Base-by-base conservation (phyloP, 2,113 vertebrate genomes). In the Nycticryphes semicollaris region DNA sequence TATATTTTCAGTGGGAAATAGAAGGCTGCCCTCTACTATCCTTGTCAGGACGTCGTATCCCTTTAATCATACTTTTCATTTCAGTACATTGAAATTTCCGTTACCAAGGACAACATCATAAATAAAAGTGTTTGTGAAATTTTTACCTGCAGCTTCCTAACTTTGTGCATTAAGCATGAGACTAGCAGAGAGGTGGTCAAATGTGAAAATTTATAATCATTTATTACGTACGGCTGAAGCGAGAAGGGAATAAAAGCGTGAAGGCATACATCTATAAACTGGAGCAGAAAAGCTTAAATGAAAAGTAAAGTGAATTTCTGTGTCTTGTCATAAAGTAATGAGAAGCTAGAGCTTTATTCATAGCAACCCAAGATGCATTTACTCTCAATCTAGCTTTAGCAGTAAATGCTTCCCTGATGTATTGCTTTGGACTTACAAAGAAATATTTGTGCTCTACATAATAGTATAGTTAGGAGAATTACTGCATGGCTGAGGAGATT, bases 31-130 rank as follows among this genome's bases (percentile, higher is more conserved):
- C 98, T 98, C 98, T 97, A 96, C 98, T 98, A 98, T 98, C 98
- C 98, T 98, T 98, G 98, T 98, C 98, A 98, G 98, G 98, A 98
- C 96, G 97, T 97, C 95, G 97, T 97, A 97, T 98, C 98, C 98
- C 98, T 98, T 99, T 99, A 99, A 99, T 99, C 99, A 99, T 99
- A 99, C 98, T 99, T 99, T 99, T 99, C 99, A 99, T 99, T 99
- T 99, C 98, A 98, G 98, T 98, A 98, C 99, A 98, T 99, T 99
- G 98, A 99, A 99, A 99, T 99, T 99, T 99, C 98, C 95, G 98
- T 98, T 98, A 97, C 98, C 99, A 99, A 99, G 99, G 99, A 99
- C 99, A 99, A 98, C 98, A 98, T 98, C 98, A 99, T 99, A 99
- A 99, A 99, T 98, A 99, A 99, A 98, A 98, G 98, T 98, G 98